These are phyloP conservation scores for Bombyx mandarina DNA, from an alignment of 1,140 invertebrate genomes.

Conservation along the genomic window DNA sequence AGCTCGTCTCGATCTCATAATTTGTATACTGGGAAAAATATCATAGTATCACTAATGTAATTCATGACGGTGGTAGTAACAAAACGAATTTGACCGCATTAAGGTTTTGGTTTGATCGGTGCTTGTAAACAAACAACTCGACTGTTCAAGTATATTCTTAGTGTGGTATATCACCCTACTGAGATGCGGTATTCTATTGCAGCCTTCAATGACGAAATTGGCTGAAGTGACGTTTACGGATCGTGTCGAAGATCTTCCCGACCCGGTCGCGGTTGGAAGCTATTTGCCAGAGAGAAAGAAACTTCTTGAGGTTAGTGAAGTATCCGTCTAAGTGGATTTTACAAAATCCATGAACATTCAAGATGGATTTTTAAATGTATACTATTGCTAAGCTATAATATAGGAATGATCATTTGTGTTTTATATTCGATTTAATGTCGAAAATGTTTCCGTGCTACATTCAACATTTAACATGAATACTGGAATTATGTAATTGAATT, in stretches of 20 bases:
- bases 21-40: no score
- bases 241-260: conserved; percentile 47
- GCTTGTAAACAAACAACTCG: no score
- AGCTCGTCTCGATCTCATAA: no score
- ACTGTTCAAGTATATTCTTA: no score
- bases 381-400: neutral
- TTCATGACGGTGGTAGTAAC: no score
- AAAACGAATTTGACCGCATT: no score
- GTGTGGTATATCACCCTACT: no score
- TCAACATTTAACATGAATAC: no score
- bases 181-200: conserved; percentile 1
- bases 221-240: conserved; percentile 56
- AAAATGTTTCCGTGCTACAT: neutral
- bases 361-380: neutral
- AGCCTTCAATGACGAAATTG: conserved; percentile 52
- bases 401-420: neutral
- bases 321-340: neutral
- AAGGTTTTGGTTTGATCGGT: no score
- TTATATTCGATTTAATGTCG: neutral
- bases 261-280: conserved; percentile 37
- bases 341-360: neutral
- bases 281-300: conserved; percentile 51
- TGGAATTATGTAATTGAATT: no score
- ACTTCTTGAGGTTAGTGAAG: conserved; percentile 37
- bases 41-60: no score